phyloP scores from a whole-genome alignment of 2,797 vertebrate species.

The Falco concolor region DNA sequence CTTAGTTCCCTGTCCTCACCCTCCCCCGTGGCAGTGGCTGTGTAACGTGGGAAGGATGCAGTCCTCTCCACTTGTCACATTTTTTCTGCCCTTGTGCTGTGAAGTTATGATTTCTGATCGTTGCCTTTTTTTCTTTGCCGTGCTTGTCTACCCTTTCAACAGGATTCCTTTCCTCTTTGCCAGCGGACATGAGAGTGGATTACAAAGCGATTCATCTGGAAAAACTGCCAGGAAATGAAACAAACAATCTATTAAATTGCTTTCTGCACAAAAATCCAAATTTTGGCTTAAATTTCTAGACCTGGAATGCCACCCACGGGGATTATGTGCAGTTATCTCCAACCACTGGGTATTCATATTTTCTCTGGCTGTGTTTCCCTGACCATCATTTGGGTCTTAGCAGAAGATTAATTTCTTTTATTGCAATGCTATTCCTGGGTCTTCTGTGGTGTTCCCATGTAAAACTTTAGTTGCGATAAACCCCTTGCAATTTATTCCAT shows the following conservation, averaged over 20 bases:
- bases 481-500: not conserved
- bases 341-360: not conserved
- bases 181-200: not conserved
- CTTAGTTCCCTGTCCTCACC: not conserved
- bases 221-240: not conserved
- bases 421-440: not conserved
- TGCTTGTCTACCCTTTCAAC: not conserved
- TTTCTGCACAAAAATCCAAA: not conserved
- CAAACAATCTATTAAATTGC: not conserved
- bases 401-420: not conserved
- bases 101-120: not conserved
- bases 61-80: not conserved
- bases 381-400: not conserved
- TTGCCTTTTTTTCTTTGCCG: not conserved
- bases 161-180: not conserved
- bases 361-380: not conserved
- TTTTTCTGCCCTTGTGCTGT: not conserved
- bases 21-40: accelerated
- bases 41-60: accelerated
- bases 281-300: not conserved
- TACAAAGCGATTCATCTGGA: not conserved
- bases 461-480: not conserved
- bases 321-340: not conserved
- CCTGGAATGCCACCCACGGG: not conserved
- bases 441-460: not conserved